Evolutionary conservation across 2,888 invertebrate species (phyloP).

Genomic region (Lasioglossum calceatum): DNA sequence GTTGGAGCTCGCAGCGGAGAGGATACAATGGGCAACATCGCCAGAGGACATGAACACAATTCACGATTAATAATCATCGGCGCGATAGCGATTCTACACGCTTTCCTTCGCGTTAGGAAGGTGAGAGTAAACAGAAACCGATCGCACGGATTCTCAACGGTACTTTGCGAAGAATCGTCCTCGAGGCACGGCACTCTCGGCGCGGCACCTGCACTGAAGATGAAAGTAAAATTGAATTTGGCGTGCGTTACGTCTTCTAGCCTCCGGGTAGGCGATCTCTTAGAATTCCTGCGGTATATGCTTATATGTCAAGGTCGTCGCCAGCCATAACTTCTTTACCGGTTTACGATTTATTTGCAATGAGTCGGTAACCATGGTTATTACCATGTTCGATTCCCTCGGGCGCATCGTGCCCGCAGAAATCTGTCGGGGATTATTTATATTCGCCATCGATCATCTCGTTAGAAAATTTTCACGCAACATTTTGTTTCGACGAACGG

Average conservation of each 20-base stretch:
- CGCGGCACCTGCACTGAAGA: slow-evolving; percentile 49
- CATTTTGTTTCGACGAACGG: slow-evolving; percentile 9
- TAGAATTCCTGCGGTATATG: slow-evolving; percentile 67
- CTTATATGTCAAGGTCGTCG: slow-evolving; percentile 79
- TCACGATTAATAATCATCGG: not conserved
- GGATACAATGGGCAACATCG: not conserved
- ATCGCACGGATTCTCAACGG: slow-evolving; percentile 33
- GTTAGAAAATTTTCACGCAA: slow-evolving; percentile 16
- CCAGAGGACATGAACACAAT: not conserved
- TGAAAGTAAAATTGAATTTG: slow-evolving; percentile 78
- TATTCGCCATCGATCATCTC: slow-evolving; percentile 48
- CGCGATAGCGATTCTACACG: not conserved
- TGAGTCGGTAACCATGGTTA: slow-evolving; percentile 42
- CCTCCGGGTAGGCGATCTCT: slow-evolving; percentile 68
- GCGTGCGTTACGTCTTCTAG: slow-evolving; percentile 71
- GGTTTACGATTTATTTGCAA: slow-evolving; percentile 60
- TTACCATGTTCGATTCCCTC: slow-evolving; percentile 42
- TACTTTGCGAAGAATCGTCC: slow-evolving; percentile 12
- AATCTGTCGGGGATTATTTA: slow-evolving; percentile 32
- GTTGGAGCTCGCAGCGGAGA: not conserved
- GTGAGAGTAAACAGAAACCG: slow-evolving; percentile 34
- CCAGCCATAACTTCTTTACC: slow-evolving; percentile 69
- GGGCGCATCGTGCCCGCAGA: slow-evolving; percentile 18
- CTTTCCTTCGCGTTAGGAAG: not conserved
- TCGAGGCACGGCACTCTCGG: slow-evolving; percentile 17